Percentiles rank a stretch among this genome's conserved stretches.
Evolutionary conservation across 2,888 invertebrate species (phyloP).

Genomic region (Petrolisthes manimaculis): DNA sequence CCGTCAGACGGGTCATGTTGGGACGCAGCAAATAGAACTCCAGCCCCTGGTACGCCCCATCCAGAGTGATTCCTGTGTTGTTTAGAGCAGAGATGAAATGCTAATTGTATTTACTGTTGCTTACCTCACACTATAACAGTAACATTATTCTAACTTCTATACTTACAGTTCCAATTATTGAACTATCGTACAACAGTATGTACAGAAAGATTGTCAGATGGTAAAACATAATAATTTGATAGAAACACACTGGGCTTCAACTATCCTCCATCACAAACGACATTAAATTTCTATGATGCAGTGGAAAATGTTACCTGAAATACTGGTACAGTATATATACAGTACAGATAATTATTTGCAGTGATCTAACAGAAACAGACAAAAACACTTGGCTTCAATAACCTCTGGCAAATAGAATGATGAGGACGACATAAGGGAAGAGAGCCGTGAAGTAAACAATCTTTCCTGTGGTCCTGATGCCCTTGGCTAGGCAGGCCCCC

Average conservation of each 20-base stretch:
- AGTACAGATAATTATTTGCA: background rate
- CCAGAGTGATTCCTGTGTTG: constrained; percentile 76
- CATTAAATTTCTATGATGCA: background rate
- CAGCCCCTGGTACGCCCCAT: constrained; percentile 83
- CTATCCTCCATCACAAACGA: background rate
- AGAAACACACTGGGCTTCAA: background rate
- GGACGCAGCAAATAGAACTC: constrained; percentile 82
- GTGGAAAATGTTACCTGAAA: no score
- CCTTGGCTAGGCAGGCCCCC: constrained; percentile 83
- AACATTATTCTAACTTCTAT: no score
- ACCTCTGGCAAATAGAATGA: constrained; percentile 81
- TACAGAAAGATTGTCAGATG: no score
- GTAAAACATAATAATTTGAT: no score
- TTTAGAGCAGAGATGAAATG: no score
- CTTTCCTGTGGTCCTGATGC: constrained; percentile 85
- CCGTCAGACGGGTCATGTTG: constrained; percentile 78
- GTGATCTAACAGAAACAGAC: background rate
- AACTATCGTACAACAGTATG: no score
- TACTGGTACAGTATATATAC: no score
- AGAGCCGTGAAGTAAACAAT: constrained; percentile 82
- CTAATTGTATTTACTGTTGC: no score
- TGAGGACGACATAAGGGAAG: constrained; percentile 82
- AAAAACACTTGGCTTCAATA: background rate
- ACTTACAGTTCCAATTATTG: no score
- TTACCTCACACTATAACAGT: no score